Base-by-base conservation (phyloP, 2,797 vertebrate species). In the Mus minutoides region DNA sequence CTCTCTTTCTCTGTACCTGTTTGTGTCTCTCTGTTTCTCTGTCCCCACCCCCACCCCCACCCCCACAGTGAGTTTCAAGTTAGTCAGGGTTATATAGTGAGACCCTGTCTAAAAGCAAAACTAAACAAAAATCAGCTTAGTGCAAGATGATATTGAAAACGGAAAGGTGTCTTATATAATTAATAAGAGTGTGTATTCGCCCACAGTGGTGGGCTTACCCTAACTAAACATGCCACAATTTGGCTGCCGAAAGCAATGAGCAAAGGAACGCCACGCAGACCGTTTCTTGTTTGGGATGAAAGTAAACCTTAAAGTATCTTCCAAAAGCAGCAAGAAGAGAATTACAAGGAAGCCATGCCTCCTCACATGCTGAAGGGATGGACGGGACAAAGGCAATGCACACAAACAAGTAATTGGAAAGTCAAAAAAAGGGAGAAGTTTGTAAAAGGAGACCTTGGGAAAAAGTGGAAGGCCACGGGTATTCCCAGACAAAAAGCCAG, bases 321-420 rank as follows among this genome's bases (percentile, higher is more conserved):
- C 69, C 56, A 26, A 87, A n/a, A 91, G 49, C 37, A 94, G 67
- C 49, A 26, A 88, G 37, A 88, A 88, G 49, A 86, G 31, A 94
- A 90, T 52, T 56, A 82, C 89, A 56, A 91, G 54, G 62, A 86
- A 95, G 87, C 24, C 0, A 24, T 43, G 29, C 31, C 34, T 60
- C 26, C 34, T 60, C 21, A 6, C 16, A 49, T 2, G 3, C n/a
- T 26, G 64, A 52, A 54, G 13, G 34, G 52, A 37, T 1, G 11
- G 31, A 49, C 17, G 19, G 73, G 88, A 83, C 60, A 77, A 69
- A 79, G 17, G 17, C 64, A 26, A 29, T 49, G n/a, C 10, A 67
- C 56, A 49, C 43, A 56, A 75, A 69, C 12, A 43, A 49, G 14
- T 2, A 37, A 11, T 13, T 6, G 4, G 21, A 26, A 19, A 58